Evolutionary conservation across 23 tunicate genomes (phyloP).

Genomic region (Halocynthia aurantium): DNA sequence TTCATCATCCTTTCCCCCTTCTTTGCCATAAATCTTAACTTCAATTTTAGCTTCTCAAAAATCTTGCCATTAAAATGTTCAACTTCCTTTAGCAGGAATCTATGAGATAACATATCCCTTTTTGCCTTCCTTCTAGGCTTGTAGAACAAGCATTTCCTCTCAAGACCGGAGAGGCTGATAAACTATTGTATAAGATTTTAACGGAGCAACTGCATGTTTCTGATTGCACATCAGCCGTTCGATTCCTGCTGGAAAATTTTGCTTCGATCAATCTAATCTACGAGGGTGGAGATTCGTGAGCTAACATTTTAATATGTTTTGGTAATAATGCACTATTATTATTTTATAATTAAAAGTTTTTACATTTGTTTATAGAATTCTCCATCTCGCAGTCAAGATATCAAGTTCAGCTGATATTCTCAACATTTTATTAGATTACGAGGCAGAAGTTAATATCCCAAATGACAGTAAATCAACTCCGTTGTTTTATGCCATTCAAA

Average conservation of each 20-base stretch:
- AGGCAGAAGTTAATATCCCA: conserved; percentile 45
- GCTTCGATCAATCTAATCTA: conserved; percentile 47
- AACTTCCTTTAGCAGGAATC: too few species aligned
- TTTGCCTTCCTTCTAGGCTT: conserved; percentile 28
- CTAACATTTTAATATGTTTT: neutral
- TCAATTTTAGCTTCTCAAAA: too few species aligned
- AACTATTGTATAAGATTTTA: conserved; percentile 62
- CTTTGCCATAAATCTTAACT: too few species aligned
- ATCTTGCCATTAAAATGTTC: too few species aligned
- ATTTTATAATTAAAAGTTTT: neutral
- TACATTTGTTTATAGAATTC: conserved; percentile 19
- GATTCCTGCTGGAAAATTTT: conserved; percentile 62
- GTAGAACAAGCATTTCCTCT: conserved; percentile 55
- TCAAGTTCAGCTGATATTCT: conserved; percentile 58
- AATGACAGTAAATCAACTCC: conserved; percentile 54
- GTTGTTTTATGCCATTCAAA: conserved; percentile 58
- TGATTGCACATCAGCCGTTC: conserved; percentile 38
- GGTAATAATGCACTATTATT: neutral
- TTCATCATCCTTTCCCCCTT: too few species aligned
- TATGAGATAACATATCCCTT: too few species aligned
- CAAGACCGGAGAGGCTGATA: conserved; percentile 55
- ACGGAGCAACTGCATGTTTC: conserved; percentile 39
- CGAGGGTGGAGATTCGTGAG: conserved; percentile 76
- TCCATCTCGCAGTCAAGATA: conserved; percentile 70
- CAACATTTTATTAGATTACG: conserved; percentile 39